Conservation (phyloP, 2,113 vertebrate genomes). For the Loxodonta africana region DNA sequence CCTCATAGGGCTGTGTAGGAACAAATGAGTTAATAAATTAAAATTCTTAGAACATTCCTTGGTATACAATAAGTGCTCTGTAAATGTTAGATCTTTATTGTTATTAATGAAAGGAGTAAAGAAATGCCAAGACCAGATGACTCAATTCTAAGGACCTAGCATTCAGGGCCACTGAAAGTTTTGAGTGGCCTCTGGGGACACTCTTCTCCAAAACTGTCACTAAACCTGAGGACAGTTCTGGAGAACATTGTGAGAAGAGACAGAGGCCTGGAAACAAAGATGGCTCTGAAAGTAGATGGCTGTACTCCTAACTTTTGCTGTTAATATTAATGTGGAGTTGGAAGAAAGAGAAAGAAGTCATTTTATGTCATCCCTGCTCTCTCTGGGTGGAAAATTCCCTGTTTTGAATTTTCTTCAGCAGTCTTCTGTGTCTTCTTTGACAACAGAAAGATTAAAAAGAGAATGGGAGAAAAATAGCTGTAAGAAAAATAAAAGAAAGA, state of each 20-base stretch:
- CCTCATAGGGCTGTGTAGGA: neutral
- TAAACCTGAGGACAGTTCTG: neutral
- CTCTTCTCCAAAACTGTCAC: neutral
- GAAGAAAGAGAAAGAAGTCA: constrained; percentile 35
- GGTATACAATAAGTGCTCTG: neutral
- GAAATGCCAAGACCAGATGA: neutral
- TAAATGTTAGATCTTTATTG: neutral
- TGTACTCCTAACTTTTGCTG: neutral
- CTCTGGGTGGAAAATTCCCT: constrained; percentile 35
- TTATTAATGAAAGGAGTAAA: neutral
- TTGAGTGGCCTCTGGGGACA: neutral
- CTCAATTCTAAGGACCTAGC: neutral
- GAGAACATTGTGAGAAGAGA: neutral
- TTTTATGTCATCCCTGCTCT: neutral
- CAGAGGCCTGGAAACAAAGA: neutral
- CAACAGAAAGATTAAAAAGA: neutral
- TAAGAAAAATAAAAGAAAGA: neutral
- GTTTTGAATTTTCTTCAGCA: constrained; percentile 47
- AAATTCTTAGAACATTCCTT: neutral
- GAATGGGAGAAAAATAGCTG: neutral
- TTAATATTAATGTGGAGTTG: neutral
- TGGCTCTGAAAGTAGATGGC: neutral
- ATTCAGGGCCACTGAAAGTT: neutral
- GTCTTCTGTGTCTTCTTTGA: neutral
- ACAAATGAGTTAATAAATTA: neutral